Conservation (phyloP, 1,140 invertebrate genomes). For the Drosophila sucinea region DNA sequence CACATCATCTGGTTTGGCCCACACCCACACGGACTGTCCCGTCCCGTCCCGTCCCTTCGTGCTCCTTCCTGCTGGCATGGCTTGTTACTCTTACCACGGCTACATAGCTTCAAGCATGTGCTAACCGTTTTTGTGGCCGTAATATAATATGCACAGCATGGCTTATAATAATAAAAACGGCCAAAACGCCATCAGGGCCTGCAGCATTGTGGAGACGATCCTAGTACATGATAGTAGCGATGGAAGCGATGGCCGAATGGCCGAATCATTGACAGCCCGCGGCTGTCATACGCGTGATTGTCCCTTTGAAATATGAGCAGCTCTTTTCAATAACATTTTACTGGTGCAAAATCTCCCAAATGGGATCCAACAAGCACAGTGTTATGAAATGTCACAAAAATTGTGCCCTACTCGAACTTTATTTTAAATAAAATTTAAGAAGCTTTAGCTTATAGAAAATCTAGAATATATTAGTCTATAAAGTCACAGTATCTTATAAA, state of each 20-base stretch:
- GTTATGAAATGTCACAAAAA: neutral
- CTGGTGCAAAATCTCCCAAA: constrained; percentile 11
- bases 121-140: constrained; percentile 76
- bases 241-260: constrained; percentile 46
- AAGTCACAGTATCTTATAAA: no score
- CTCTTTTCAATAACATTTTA: constrained; percentile 76
- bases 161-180: constrained; percentile 78
- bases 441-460: no score
- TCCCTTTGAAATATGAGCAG: constrained; percentile 79
- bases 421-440: neutral
- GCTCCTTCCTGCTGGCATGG: neutral
- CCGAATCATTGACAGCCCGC: constrained; percentile 70
- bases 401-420: neutral
- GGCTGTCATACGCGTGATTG: constrained; percentile 79
- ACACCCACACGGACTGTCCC: no score
- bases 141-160: constrained; percentile 80
- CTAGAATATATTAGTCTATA: neutral
- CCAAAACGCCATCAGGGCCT: constrained; percentile 69
- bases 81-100: neutral
- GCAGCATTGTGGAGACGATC: constrained; percentile 31
- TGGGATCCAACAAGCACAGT: constrained; percentile 19
- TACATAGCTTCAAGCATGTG: constrained; percentile 69
- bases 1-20: neutral
- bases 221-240: constrained; percentile 13
- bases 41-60: no score